These are phyloP conservation scores for Spatulosminthurus flaviceps DNA, from an alignment of 2,888 invertebrate genomes.

Conservation along the genomic window DNA sequence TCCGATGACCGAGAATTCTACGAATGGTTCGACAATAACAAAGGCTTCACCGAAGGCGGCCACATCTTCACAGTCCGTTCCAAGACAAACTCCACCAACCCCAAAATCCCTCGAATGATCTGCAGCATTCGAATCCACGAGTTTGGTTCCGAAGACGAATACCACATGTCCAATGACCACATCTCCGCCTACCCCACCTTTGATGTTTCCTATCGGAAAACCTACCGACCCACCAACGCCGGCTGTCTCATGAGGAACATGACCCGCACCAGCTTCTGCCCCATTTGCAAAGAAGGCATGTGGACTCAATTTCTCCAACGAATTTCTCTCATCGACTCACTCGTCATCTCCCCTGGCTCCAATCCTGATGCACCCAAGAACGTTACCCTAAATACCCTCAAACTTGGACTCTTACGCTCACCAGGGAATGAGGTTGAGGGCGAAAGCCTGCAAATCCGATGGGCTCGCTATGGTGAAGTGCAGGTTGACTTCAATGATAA, in stretches of 20 bases:
- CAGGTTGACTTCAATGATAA: conserved; percentile 41
- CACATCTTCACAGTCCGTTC: conserved; percentile 50
- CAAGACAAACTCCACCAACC: conserved; percentile 38
- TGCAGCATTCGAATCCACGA: conserved; percentile 50
- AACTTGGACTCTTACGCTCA: conserved; percentile 54
- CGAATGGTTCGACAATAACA: conserved; percentile 51
- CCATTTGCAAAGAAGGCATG: conserved; percentile 60
- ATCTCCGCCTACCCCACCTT: conserved; percentile 54
- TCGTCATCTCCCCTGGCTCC: conserved; percentile 32
- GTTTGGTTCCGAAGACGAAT: conserved; percentile 51
- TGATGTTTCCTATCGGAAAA: conserved; percentile 16
- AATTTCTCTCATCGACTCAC: conserved; percentile 58
- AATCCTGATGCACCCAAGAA: conserved; percentile 43
- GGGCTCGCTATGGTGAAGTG: conserved; percentile 51
- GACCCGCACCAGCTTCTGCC: conserved; percentile 54
- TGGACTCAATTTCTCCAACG: conserved; percentile 57
- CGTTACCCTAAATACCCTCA: conserved; percentile 53
- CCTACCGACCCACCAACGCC: conserved; percentile 58
- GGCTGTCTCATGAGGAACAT: conserved; percentile 60
- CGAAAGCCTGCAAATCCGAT: conserved; percentile 53
- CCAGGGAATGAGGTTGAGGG: conserved; percentile 55
- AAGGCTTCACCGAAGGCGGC: conserved; percentile 47
- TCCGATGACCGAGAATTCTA: conserved; percentile 55
- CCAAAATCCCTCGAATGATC: conserved; percentile 46
- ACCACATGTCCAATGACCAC: conserved; percentile 37